Evolutionary conservation across 2,888 invertebrate species (phyloP), one percentile per base, ranked within the genome.

Genomic region (Morpho achilles): DNA sequence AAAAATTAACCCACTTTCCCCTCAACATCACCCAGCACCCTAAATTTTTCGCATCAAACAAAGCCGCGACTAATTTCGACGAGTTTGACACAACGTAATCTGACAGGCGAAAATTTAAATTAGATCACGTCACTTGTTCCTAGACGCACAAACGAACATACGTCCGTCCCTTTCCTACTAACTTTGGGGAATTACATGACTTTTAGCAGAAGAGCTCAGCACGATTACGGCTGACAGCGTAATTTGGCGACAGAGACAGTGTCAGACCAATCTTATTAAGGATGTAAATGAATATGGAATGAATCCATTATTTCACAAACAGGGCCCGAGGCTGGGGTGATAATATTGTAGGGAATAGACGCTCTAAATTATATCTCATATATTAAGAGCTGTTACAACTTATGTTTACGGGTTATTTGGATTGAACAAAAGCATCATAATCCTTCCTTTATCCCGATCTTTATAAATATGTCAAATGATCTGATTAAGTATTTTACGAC

Each of bases 241-340:
- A 84, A 86, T 87, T 86, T 77, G 69, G 75, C 73, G 76, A 77
- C 75, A 75, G 74, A 76, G 85, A 74, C 80, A 73, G 74, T 77
- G 82, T 82, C 82, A 79, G 72, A 75, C 75, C 83, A 75, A 85
- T 87, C 88, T 88, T 81, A 85, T 88, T 89, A 88, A 73, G 72
- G 78, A 85, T 88, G 89, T 83, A 89, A 90, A 90, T 89, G 87
- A 89, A 87, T 87, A 85, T 84, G 83, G 86, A 88, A 89, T 88
- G 87, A 90, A 87, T 86, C 87, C 86, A 90, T 89, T 90, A 89
- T 85, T 84, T 83, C 79, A 72, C 85, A 87, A 90, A 89, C 87
- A 89, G 83, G 80, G 73, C 73, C 67, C 74, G 75, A 76, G 73
- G 67, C 70, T 65, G 74, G 78, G 80, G 76, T 76, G 79, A 80